A percentile compares a stretch with the other conserved stretches of the same genome.
Conservation (phyloP, 2,113 vertebrate genomes). For the Xyliphius kryptos region DNA sequence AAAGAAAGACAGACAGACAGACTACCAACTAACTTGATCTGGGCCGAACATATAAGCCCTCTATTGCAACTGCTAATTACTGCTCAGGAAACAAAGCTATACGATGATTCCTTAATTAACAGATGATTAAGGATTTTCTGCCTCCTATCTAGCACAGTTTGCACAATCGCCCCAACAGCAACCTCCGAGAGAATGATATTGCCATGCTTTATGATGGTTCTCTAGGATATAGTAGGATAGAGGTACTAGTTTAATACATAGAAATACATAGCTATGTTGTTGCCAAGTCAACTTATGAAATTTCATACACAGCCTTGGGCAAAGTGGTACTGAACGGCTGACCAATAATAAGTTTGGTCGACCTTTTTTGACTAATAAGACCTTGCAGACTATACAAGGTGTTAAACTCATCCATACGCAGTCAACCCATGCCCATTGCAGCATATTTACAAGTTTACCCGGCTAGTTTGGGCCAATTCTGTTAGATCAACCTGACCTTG, state of each 20-base stretch:
- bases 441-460: too few relatives aligned
- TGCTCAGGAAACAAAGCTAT: constrained; percentile 74
- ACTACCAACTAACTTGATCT: constrained; percentile 73
- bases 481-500: too few relatives aligned
- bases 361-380: too few relatives aligned
- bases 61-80: constrained; percentile 77
- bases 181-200: constrained; percentile 69
- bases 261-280: neutral
- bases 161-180: constrained; percentile 62
- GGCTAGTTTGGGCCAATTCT: too few relatives aligned
- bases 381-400: too few relatives aligned
- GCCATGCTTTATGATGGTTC: constrained; percentile 65
- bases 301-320: neutral
- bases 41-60: constrained; percentile 77
- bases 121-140: constrained; percentile 78
- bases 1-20: too few relatives aligned
- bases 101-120: constrained; percentile 81
- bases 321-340: too few relatives aligned
- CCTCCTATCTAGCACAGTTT: constrained; percentile 69
- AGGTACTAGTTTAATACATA: neutral
- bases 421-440: too few relatives aligned
- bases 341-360: too few relatives aligned
- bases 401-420: too few relatives aligned
- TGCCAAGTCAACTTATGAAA: neutral
- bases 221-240: constrained; percentile 51